These are phyloP conservation scores for Listronotus bonariensis DNA, from an alignment of 1,140 invertebrate genomes.

Conservation along the genomic window DNA sequence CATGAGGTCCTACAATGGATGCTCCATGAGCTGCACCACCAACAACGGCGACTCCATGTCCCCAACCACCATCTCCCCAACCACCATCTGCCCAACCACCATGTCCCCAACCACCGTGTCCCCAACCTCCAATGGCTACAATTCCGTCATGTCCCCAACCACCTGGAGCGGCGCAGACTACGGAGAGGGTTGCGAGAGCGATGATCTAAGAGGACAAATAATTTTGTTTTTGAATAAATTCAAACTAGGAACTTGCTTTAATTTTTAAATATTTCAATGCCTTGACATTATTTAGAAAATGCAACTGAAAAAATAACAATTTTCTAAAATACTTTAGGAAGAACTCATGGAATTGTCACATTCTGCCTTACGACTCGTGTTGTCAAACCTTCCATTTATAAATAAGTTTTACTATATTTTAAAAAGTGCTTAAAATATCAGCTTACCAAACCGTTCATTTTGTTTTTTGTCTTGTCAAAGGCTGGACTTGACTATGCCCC, in stretches of 20 bases:
- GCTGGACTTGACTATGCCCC: constrained; percentile 34
- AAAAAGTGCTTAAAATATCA: background rate
- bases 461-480: constrained; percentile 23
- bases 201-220: constrained; percentile 27
- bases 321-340: too few species aligned
- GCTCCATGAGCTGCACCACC: constrained; percentile 24
- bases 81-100: too few species aligned
- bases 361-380: too few species aligned
- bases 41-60: constrained; percentile 1
- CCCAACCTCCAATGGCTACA: constrained; percentile 18
- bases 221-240: too few species aligned
- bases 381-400: too few species aligned
- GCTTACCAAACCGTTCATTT: constrained; percentile 44
- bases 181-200: constrained; percentile 38
- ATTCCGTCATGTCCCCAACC: constrained; percentile 8
- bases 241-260: too few species aligned
- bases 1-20: constrained; percentile 17
- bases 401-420: too few species aligned
- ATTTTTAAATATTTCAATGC: too few species aligned
- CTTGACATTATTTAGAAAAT: too few species aligned
- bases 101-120: constrained; percentile 31
- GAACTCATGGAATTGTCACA: too few species aligned
- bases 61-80: too few species aligned
- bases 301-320: too few species aligned
- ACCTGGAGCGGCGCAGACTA: constrained; percentile 34